These are phyloP conservation scores for Bombyx huttoni DNA, from an alignment of 2,888 invertebrate genomes.

Conservation along the genomic window DNA sequence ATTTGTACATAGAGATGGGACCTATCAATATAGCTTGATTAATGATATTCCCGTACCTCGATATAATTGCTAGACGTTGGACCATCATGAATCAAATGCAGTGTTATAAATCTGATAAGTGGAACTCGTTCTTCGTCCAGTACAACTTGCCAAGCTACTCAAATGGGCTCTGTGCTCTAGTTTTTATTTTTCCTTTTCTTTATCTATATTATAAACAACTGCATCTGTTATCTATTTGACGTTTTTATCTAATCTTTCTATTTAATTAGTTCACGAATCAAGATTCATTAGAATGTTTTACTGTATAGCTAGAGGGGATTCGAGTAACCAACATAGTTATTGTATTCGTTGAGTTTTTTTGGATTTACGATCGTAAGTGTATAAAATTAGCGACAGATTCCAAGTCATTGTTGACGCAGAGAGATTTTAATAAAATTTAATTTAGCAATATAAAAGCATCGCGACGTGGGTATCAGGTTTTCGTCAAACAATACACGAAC, in stretches of 20 bases:
- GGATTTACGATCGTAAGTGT: neutral
- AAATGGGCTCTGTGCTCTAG: slow-evolving; percentile 8
- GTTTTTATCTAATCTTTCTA: slow-evolving; percentile 36
- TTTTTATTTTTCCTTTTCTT: slow-evolving; percentile 8
- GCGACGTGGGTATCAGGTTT: slow-evolving; percentile 20
- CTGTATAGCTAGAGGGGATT: neutral
- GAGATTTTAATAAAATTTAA: slow-evolving; percentile 13
- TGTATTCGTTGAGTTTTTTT: too few relatives aligned
- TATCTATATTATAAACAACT: slow-evolving; percentile 1
- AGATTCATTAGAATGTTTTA: slow-evolving; percentile 5
- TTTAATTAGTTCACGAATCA: slow-evolving; percentile 26
- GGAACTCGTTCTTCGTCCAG: slow-evolving; percentile 33
- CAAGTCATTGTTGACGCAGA: slow-evolving; percentile 11
- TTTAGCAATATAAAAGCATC: slow-evolving; percentile 16
- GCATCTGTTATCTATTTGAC: slow-evolving; percentile 21
- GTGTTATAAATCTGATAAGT: slow-evolving; percentile 63
- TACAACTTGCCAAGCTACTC: slow-evolving; percentile 24
- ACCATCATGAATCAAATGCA: slow-evolving; percentile 62
- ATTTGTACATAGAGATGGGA: slow-evolving; percentile 50
- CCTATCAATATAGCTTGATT: slow-evolving; percentile 68
- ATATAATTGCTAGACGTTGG: slow-evolving; percentile 57
- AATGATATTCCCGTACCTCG: slow-evolving; percentile 56
- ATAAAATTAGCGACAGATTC: neutral
- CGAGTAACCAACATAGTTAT: neutral
- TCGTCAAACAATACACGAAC: slow-evolving; percentile 28